A percentile compares a stretch with the other conserved stretches of the same genome.
Conservation (phyloP, 1,140 invertebrate species). For the Polypedilum pembai region DNA sequence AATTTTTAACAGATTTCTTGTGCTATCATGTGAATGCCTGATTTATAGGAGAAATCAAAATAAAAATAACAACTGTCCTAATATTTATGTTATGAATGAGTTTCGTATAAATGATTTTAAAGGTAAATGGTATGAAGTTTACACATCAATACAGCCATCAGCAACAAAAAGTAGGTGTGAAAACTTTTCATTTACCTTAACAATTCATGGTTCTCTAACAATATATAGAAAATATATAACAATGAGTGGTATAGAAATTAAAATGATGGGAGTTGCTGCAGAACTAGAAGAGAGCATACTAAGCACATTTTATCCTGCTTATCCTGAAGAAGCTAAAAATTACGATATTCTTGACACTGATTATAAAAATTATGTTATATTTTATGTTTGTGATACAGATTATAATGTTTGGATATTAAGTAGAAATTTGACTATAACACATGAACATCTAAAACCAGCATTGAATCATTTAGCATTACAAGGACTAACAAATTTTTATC, state of each 20-base stretch:
- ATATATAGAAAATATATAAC: background rate
- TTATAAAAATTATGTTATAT: background rate
- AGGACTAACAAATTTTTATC: background rate
- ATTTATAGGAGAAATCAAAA: too few species aligned
- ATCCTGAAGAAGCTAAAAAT: background rate
- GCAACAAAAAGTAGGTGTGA: background rate
- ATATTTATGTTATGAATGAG: background rate
- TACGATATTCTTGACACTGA: background rate
- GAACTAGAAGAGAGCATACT: background rate
- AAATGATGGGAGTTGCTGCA: background rate
- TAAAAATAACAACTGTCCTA: background rate
- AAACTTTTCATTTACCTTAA: background rate
- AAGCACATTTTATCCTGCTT: background rate
- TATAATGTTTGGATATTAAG: background rate
- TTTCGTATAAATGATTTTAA: background rate
- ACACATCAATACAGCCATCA: background rate
- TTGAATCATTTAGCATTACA: background rate
- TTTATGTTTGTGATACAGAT: background rate
- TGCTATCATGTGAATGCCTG: too few species aligned
- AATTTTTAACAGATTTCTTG: too few species aligned
- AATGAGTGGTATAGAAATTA: background rate
- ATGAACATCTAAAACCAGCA: background rate
- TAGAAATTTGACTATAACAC: background rate
- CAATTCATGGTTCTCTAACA: background rate
- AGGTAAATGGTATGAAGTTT: conserved; percentile 4